Base-by-base conservation (phyloP, 2,113 vertebrate species). In the Limnothrissa miodon region DNA sequence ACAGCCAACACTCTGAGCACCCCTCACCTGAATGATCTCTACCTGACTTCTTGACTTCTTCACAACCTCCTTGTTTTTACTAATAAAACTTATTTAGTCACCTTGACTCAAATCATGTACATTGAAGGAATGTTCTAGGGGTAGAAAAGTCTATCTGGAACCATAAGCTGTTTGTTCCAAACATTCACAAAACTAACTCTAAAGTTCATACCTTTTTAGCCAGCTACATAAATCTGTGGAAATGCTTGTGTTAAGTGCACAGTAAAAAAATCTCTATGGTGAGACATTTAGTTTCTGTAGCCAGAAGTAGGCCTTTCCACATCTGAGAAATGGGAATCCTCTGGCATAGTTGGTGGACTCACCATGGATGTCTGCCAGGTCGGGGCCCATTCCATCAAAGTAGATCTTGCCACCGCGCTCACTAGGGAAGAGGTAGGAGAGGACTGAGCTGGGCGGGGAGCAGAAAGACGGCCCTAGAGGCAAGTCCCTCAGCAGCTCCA, bases 351-450 rank as follows among this genome's bases (percentile, higher is more conserved):
- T 2, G 36, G n/a, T n/a, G 25, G 5, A 86, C 95, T 92, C 90
- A 98, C 98, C 98, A 83, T 95, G 95, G 84, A 99, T 96, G 91
- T 99, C 97, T 1, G 98, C 98, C 62, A 99, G 92, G 85, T 99
- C 97, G 59, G 97, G 96, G 19, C 98, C 98, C 95, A 99, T 96
- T 88, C 98, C 98, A 0, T 99, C 98, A 0, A 98, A 99, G 91
- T 99, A 99, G 84, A 99, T 98, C 89, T 97, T 99, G 46, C 97
- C 98, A 0, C 95, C 98, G 82, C 95, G 93, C 89, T 98, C 97
- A 0, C 97, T 98, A 87, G 98, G 98, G 90, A 98, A 99, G 87
- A 99, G 97, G 87, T 99, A 99, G 4, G 97, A 97, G 90, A 99
- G 94, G 81, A 99, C 95, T 0, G 98, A 99, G 89, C 97, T 99